These are phyloP conservation scores for Erpobdella octoculata DNA, from an alignment of 2,888 invertebrate species.

Conservation along the genomic window DNA sequence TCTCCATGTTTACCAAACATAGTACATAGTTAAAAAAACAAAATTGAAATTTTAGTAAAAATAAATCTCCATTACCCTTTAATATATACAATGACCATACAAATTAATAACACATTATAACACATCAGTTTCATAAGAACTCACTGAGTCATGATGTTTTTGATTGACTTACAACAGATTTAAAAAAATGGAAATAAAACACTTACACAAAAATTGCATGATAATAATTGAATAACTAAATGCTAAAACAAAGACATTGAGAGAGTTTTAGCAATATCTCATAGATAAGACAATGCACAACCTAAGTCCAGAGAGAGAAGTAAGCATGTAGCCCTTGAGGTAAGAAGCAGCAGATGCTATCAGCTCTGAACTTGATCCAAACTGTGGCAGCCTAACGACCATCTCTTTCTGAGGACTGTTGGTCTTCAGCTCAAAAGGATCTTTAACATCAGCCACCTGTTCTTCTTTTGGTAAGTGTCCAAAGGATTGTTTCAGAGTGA, in stretches of 20 bases:
- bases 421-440: not conserved
- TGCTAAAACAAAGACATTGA: not conserved
- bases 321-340: conserved; percentile 25
- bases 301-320: conserved; percentile 21
- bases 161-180: not conserved
- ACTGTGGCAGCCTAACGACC: conserved; percentile 3
- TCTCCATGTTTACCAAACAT: too few species aligned
- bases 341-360: conserved; percentile 18
- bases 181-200: not conserved
- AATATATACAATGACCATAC: too few species aligned
- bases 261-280: not conserved
- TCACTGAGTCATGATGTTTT: not conserved
- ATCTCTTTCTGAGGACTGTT: conserved; percentile 6
- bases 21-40: too few species aligned
- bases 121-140: not conserved
- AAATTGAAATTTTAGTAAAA: too few species aligned
- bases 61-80: too few species aligned
- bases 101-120: too few species aligned
- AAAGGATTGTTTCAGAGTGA: conserved; percentile 15
- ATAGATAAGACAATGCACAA: not conserved
- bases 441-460: not conserved
- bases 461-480: not conserved
- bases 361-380: conserved; percentile 1
- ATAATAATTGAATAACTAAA: not conserved
- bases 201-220: not conserved